A percentile compares a stretch with the other conserved stretches of the same genome.
Conservation (phyloP, 2,888 invertebrate genomes). For the Conops quadrifasciatus region DNA sequence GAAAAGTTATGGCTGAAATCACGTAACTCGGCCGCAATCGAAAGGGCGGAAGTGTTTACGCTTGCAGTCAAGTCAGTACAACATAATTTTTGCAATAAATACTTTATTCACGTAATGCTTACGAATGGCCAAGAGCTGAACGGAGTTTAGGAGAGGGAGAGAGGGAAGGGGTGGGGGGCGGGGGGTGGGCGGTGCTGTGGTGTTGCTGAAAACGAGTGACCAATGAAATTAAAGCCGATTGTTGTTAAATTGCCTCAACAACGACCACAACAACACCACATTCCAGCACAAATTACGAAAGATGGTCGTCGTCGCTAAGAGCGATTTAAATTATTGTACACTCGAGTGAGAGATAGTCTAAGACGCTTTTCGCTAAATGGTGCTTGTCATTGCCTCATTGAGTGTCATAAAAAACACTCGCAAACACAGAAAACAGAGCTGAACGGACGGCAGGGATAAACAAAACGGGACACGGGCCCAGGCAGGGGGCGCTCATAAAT, state of each 20-base stretch:
- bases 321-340: constrained; percentile 60
- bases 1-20: too few relatives aligned
- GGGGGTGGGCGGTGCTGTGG: background rate
- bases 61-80: too few relatives aligned
- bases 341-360: constrained; percentile 56
- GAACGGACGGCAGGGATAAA: background rate
- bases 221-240: constrained; percentile 14
- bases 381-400: constrained; percentile 53
- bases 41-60: too few relatives aligned
- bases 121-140: background rate
- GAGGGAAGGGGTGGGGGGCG: background rate
- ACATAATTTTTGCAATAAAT: background rate
- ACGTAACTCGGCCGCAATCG: too few relatives aligned
- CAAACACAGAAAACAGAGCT: constrained; percentile 1
- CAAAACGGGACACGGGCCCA: background rate
- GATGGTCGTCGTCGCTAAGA: constrained; percentile 60
- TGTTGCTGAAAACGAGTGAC: background rate
- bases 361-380: constrained; percentile 58
- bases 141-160: background rate
- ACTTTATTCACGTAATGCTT: background rate
- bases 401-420: constrained; percentile 51
- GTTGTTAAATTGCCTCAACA: constrained; percentile 3
- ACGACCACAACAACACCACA: background rate
- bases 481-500: too few relatives aligned
- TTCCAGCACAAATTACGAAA: constrained; percentile 56